Evolutionary conservation across 2,113 vertebrate genomes (phyloP).

Genomic region (Charina bottae): DNA sequence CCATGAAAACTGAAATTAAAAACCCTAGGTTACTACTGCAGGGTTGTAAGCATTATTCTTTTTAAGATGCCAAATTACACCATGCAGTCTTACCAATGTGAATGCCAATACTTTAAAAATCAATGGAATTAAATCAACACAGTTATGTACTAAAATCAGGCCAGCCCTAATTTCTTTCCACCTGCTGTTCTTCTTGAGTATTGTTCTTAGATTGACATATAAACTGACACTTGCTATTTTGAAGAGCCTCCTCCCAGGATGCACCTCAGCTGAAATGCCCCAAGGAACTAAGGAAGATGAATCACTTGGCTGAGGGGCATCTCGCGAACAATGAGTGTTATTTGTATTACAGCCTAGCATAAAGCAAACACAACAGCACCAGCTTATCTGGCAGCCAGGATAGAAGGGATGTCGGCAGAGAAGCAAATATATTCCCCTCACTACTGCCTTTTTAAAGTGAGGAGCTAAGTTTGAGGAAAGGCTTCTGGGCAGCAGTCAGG

Average conservation of each 20-base stretch:
- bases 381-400: background rate
- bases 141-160: background rate
- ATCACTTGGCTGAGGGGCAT: constrained; percentile 7
- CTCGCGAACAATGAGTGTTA: constrained; percentile 21
- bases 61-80: accelerated
- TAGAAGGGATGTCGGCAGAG: background rate
- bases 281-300: constrained; percentile 12
- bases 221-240: background rate
- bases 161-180: background rate
- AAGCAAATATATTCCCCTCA: background rate
- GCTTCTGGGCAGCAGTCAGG: background rate
- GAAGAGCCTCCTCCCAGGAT: constrained; percentile 3
- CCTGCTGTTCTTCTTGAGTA: background rate
- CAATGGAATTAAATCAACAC: background rate
- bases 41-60: background rate
- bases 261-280: background rate
- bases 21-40: background rate
- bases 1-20: constrained; percentile 6
- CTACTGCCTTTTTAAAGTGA: background rate
- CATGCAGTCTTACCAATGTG: accelerated
- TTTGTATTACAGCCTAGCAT: constrained; percentile 10
- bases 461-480: background rate
- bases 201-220: background rate
- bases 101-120: background rate
- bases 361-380: background rate